These are phyloP conservation scores for Chorisops tibialis DNA, from an alignment of 2,888 invertebrate species.

Conservation along the genomic window DNA sequence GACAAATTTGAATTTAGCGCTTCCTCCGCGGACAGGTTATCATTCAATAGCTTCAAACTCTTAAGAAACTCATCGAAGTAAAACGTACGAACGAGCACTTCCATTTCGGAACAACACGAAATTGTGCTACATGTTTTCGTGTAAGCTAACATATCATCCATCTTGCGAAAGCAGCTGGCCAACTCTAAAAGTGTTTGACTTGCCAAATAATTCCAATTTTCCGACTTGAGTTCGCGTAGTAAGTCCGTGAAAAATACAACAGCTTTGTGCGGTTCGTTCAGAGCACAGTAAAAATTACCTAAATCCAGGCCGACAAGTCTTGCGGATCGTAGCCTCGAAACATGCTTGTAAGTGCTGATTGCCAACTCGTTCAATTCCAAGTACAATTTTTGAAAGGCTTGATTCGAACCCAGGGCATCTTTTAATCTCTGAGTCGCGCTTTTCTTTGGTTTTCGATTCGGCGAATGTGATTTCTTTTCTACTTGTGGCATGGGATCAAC, in stretches of 20 bases:
- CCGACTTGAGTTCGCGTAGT: slow-evolving; percentile 78
- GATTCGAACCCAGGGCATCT: slow-evolving; percentile 85
- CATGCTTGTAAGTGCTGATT: slow-evolving; percentile 95
- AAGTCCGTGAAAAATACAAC: slow-evolving; percentile 85
- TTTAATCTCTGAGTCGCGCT: slow-evolving; percentile 77
- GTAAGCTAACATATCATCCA: slow-evolving; percentile 69
- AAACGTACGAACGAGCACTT: slow-evolving; percentile 68
- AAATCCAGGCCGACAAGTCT: slow-evolving; percentile 84
- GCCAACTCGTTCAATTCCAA: slow-evolving; percentile 90
- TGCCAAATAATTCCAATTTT: slow-evolving; percentile 81
- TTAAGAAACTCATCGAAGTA: slow-evolving; percentile 83
- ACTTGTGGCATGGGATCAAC: slow-evolving; percentile 44
- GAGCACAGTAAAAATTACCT: slow-evolving; percentile 83
- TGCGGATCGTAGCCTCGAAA: slow-evolving; percentile 76
- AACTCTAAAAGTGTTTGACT: slow-evolving; percentile 80
- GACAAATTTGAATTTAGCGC: slow-evolving; percentile 48
- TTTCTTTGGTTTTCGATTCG: slow-evolving; percentile 52
- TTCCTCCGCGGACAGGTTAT: slow-evolving; percentile 43
- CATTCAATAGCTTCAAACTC: slow-evolving; percentile 54
- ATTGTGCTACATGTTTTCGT: slow-evolving; percentile 76
- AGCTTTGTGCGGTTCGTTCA: slow-evolving; percentile 83
- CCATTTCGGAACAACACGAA: slow-evolving; percentile 71
- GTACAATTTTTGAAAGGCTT: slow-evolving; percentile 85
- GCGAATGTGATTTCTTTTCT: slow-evolving; percentile 52
- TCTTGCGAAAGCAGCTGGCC: slow-evolving; percentile 77